Conservation (phyloP, 1,140 invertebrate genomes). For the Phocides pigmalion region DNA sequence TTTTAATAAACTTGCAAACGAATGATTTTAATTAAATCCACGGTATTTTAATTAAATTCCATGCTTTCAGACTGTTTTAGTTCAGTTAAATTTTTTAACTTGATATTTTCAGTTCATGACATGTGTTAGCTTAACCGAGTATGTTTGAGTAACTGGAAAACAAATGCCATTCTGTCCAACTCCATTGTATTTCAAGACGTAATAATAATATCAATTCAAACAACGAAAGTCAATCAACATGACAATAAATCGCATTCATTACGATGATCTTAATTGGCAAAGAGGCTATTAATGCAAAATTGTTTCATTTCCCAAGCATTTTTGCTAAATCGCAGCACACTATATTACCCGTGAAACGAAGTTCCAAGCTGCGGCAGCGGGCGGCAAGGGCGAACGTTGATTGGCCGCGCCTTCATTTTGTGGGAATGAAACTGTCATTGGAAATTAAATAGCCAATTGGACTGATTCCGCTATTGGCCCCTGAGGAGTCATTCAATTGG, state of each 20-base stretch:
- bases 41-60: too few relatives aligned
- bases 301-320: not conserved
- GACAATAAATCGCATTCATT: not conserved
- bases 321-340: conserved; percentile 1
- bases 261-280: not conserved
- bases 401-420: conserved; percentile 29
- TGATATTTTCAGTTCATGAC: too few relatives aligned
- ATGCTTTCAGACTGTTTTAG: too few relatives aligned
- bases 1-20: too few relatives aligned
- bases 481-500: conserved; percentile 16
- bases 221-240: not conserved
- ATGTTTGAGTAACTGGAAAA: too few relatives aligned
- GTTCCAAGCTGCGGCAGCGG: conserved; percentile 1
- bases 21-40: too few relatives aligned
- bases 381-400: conserved; percentile 5
- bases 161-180: too few relatives aligned
- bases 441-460: conserved; percentile 32
- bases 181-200: too few relatives aligned
- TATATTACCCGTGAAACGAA: conserved; percentile 21
- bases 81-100: too few relatives aligned
- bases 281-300: not conserved
- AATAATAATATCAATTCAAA: too few relatives aligned
- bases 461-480: conserved; percentile 19
- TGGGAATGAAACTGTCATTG: conserved; percentile 30
- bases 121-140: too few relatives aligned